Evolutionary conservation across 2,888 invertebrate genomes (phyloP), one percentile per base, ranked within the genome.

Genomic region (Agrochola macilenta): DNA sequence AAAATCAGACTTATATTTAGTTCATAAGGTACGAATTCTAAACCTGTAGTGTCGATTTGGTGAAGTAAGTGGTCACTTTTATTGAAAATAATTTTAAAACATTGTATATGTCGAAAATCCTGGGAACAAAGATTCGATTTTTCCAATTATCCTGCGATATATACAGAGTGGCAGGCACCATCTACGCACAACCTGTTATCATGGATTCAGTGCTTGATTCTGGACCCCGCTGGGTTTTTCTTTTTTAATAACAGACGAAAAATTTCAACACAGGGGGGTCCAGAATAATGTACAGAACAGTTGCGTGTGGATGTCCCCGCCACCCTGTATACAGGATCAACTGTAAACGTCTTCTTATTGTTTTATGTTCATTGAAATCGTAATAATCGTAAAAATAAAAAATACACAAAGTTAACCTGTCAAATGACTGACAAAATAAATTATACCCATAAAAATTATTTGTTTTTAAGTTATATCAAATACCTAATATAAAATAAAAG

Each of bases 1-100:
- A 89, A 90, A 87, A 91, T 91, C 91, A 91, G 91, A 91, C 91
- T 91, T 91, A 90, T 89, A 86, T 79, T 87, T 91, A 90, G 75
- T 83, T 88, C 89, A 91, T 90, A 91, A 91, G 91, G 91, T 91
- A 91, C 89, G 84, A 90, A 87, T 88, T 89, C 83, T 78, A 87
- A 86, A 79, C 79, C 69, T 86, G 78, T 76, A 79, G 39, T 61
- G 39, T 71, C 39, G 26, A 23, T 86, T 83, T 86, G 64, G 68
- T 77, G 52, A 65, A 64, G 75, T 57, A 49, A 75, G 79, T 82
- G 65, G 39, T 66, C 69, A 77, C 26, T 68, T 71, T 14, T 60
- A 14, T 49, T 39, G 17, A 39, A 26, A 52, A n/a, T 0, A 5
- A 9, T 35, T 20, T 17, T 12, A n/a, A 35, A 54, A 23, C 3